Base-by-base conservation (phyloP, 2,113 vertebrate species). In the Heptranchias perlo region DNA sequence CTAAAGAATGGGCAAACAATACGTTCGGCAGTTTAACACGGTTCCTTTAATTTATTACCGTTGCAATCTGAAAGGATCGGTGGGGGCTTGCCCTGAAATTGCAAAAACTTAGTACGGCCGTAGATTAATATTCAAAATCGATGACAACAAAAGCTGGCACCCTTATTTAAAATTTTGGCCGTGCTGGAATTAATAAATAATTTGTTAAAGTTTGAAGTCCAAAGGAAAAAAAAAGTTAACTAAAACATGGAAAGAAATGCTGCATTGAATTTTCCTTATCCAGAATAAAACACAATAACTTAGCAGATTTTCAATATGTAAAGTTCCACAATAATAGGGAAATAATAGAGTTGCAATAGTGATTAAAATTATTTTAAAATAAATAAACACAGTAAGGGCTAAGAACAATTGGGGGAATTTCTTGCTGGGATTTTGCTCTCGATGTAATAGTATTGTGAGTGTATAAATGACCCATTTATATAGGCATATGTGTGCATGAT, bases 1-100 rank as follows among this genome's bases (percentile, higher is more conserved):
- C 94, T 49, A 47, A 95, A 95, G 94, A 67, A 95, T 47, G 49
- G 94, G 94, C 64, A 69, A 95, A 47, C 47, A 95, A 73, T 95
- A 31, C 94, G 52, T 69, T 95, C 73, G 65, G 65, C 94, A 69
- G 65, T 49, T 69, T 35, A 69, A 69, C 64, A 95, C 31, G n/a
- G 87, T 91, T 54, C 3, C 47, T 95, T 95, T 95, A 95, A 95
- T 52, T 52, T 95, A 95, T 69, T 95, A 65, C 64, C 44, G 4
- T 28, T 52, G 94, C 39, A 95, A 49, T 73, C 14, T 52, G 28
- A 52, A 73, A 95, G 65, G 94, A 31, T 95, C 13, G 64, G 47
- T n/a, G 65, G 73, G 94, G 28, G 25, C 62, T 69, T 69, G 64
- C 44, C 7, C 44, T 94, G 7, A 44, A 64, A 65, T 62, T 65